Percentiles rank a stretch among this genome's conserved stretches.
Conservation (phyloP, 2,797 vertebrate species). For the Sphenodon punctatus region DNA sequence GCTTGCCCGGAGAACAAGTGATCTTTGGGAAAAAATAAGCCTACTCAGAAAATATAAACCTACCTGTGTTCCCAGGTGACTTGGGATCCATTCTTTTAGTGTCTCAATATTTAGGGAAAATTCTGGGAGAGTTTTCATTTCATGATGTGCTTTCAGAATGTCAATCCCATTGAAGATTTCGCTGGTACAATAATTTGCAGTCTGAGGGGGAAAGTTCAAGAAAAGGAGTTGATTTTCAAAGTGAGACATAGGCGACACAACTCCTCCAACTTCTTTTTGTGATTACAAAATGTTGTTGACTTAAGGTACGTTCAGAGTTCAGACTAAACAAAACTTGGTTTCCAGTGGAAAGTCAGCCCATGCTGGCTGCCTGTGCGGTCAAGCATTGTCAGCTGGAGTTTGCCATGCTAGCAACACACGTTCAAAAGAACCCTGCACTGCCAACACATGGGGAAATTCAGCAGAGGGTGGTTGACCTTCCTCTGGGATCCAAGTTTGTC, state of each 20-base stretch:
- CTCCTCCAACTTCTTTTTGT: background rate
- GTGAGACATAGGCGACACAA: background rate
- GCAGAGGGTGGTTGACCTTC: no score
- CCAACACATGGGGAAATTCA: no score
- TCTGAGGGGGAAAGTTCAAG: slow-evolving; percentile 4
- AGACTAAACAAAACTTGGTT: no score
- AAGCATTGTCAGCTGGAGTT: no score
- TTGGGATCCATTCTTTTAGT: slow-evolving; percentile 36
- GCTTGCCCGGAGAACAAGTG: background rate
- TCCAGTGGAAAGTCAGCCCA: no score
- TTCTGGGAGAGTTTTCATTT: background rate
- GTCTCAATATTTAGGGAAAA: slow-evolving; percentile 64
- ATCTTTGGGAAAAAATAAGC: background rate
- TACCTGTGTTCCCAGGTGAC: slow-evolving; percentile 6
- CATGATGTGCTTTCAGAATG: slow-evolving; percentile 42
- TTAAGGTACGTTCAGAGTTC: no score
- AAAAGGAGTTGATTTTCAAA: background rate
- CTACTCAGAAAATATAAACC: background rate
- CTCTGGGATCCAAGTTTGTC: no score
- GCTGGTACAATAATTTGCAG: slow-evolving; percentile 21
- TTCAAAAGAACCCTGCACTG: no score
- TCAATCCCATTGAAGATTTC: slow-evolving; percentile 59
- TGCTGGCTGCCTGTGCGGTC: no score
- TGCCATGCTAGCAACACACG: no score
- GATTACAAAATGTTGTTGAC: background rate